phyloP scores from a whole-genome alignment of 1,140 invertebrate genomes.

The Metaphire vulgaris region DNA sequence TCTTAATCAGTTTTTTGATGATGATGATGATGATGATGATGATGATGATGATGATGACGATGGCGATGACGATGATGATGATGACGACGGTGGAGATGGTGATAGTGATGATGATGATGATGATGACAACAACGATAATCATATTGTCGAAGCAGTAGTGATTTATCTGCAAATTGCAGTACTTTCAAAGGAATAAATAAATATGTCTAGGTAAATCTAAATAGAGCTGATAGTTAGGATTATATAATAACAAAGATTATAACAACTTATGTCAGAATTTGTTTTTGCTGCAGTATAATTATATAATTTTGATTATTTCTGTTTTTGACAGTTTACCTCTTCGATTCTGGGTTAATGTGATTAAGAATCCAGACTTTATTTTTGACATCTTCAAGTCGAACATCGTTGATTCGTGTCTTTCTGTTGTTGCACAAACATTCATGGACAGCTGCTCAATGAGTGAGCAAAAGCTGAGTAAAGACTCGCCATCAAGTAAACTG shows the following conservation, averaged over 20 bases:
- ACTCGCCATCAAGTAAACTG: slow-evolving; percentile 96
- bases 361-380: slow-evolving; percentile 99
- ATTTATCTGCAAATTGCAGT: not conserved
- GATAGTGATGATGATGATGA: not conserved
- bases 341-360: slow-evolving; percentile 97
- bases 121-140: not conserved
- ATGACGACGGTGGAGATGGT: not conserved
- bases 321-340: slow-evolving; percentile 60
- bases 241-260: no score
- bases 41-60: not conserved
- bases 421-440: slow-evolving; percentile 97
- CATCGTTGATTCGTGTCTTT: slow-evolving; percentile 97
- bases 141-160: not conserved
- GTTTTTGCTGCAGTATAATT: no score
- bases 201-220: no score
- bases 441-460: slow-evolving; percentile 99
- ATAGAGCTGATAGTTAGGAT: no score
- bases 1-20: no score
- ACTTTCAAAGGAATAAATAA: no score
- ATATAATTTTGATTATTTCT: not conserved
- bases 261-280: no score
- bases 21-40: not conserved
- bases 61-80: not conserved
- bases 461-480: slow-evolving; percentile 96
- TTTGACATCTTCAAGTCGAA: slow-evolving; percentile 99